Conservation (phyloP, 1,140 invertebrate species). For the Philopotamus ludificatus region DNA sequence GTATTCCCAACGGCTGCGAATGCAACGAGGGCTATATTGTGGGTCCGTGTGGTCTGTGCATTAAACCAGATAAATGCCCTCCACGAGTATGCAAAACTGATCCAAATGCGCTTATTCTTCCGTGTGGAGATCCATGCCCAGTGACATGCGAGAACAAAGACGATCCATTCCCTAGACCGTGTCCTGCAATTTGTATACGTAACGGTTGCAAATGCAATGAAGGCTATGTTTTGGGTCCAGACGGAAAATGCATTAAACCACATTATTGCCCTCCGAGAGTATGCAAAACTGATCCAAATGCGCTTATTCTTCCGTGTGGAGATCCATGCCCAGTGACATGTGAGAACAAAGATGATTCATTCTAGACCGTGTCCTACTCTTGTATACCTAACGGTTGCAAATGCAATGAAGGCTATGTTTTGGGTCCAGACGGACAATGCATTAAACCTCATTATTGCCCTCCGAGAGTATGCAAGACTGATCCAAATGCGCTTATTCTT, state of each 20-base stretch:
- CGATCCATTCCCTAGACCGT: not conserved
- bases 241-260: constrained; percentile 21
- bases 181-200: not conserved
- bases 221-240: constrained; percentile 24
- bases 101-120: constrained; percentile 1
- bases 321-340: too few species aligned
- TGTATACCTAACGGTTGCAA: not conserved
- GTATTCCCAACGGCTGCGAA: not conserved
- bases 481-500: constrained; percentile 1
- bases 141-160: constrained; percentile 21
- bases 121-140: constrained; percentile 29
- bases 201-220: constrained; percentile 28
- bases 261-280: constrained; percentile 2
- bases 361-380: too few species aligned
- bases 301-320: too few species aligned
- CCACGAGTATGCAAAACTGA: not conserved
- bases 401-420: not conserved
- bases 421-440: constrained; percentile 7
- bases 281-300: too few species aligned
- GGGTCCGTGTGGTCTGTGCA: constrained; percentile 12
- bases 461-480: not conserved
- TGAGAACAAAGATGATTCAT: too few species aligned
- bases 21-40: not conserved
- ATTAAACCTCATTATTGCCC: not conserved
- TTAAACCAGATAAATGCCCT: not conserved